Conservation (phyloP, 1,140 invertebrate genomes). For the Ladona fulva region DNA sequence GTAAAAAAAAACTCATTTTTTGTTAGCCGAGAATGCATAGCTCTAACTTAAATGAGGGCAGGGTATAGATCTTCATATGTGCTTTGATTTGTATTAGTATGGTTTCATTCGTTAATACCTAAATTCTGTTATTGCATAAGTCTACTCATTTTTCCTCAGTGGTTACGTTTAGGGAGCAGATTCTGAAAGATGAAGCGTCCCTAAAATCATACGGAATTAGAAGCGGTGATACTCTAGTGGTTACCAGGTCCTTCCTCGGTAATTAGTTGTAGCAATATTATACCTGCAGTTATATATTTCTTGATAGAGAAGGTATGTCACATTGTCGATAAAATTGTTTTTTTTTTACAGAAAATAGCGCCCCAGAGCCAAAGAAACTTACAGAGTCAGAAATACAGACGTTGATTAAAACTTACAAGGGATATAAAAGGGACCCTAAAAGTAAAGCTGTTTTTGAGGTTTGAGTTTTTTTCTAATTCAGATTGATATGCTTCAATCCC, state of each 20-base stretch:
- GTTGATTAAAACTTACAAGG: background rate
- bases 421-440: background rate
- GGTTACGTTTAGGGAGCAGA: background rate
- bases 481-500: background rate
- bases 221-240: background rate
- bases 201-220: background rate
- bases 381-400: background rate
- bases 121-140: too few relatives aligned
- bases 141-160: background rate
- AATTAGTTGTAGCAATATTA: background rate
- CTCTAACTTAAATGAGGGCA: too few relatives aligned
- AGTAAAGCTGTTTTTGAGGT: background rate
- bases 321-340: background rate
- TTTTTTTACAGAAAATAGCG: background rate
- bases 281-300: background rate
- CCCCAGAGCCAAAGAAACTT: background rate
- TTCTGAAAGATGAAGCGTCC: background rate
- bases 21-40: too few relatives aligned
- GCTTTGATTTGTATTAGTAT: too few relatives aligned
- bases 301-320: background rate
- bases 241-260: background rate
- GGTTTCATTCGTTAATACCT: too few relatives aligned
- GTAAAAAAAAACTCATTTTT: too few relatives aligned
- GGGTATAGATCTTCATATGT: too few relatives aligned
- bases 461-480: background rate